Evolutionary conservation across 2,797 vertebrate species (phyloP).

Genomic region (Malurus leucopterus): DNA sequence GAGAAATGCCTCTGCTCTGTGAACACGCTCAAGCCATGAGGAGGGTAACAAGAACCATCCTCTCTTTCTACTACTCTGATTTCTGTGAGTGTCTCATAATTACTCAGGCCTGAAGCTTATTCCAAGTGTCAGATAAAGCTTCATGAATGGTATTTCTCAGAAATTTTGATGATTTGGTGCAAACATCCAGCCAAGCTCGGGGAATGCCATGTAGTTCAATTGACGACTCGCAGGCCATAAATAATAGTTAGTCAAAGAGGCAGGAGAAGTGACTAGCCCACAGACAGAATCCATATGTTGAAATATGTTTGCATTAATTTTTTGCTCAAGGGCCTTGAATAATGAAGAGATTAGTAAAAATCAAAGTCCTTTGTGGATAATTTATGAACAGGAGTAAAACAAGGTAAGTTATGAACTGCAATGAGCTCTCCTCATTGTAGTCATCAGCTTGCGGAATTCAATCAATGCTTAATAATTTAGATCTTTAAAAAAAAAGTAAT

Average conservation of each 20-base stretch:
- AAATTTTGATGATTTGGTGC: background rate
- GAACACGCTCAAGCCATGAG: background rate
- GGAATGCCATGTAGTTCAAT: background rate
- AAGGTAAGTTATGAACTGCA: background rate
- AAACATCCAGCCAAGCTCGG: background rate
- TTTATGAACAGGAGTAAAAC: slow-evolving; percentile 19
- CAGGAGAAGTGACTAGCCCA: background rate
- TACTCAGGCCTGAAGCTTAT: background rate
- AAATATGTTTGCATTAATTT: slow-evolving; percentile 20
- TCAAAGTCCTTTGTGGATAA: slow-evolving; percentile 31
- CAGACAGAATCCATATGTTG: background rate
- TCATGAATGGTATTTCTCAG: background rate
- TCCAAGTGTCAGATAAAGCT: background rate
- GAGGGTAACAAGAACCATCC: background rate
- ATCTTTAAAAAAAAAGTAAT: background rate
- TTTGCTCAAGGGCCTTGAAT: slow-evolving; percentile 5
- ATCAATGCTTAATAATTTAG: background rate
- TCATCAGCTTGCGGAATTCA: background rate
- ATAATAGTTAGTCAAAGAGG: background rate
- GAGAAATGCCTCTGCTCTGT: background rate
- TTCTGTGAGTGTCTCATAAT: background rate
- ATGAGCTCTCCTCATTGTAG: background rate
- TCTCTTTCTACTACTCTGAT: background rate
- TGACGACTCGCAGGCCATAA: background rate
- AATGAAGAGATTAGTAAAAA: slow-evolving; percentile 48